phyloP scores from a whole-genome alignment of 2,113 vertebrate species.

The Carlito syrichta region DNA sequence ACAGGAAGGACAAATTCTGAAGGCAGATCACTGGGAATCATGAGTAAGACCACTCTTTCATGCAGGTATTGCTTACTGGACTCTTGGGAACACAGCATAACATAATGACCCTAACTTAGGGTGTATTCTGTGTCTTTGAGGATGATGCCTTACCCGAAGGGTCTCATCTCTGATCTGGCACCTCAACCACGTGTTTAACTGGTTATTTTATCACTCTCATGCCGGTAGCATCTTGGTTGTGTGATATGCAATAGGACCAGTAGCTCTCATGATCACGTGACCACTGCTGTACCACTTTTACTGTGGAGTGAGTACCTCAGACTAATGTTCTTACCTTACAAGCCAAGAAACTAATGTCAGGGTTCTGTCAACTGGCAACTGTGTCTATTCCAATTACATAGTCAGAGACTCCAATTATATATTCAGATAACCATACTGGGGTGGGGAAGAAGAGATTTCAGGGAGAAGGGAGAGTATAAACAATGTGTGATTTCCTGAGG shows the following conservation, averaged over 20 bases:
- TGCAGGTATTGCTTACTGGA: neutral
- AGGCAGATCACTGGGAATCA: neutral
- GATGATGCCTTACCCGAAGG: neutral
- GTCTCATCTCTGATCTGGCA: neutral
- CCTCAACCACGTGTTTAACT: neutral
- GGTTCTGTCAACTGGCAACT: neutral
- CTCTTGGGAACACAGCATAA: neutral
- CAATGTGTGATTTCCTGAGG: neutral
- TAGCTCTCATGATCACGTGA: neutral
- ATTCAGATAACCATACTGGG: neutral
- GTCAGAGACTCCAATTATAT: neutral
- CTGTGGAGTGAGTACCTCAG: neutral
- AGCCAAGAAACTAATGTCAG: neutral
- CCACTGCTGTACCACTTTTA: neutral
- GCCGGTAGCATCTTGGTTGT: neutral
- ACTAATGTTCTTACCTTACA: neutral
- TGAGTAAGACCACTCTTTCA: neutral
- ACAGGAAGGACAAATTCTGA: neutral
- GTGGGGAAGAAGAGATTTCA: neutral
- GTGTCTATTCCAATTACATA: neutral
- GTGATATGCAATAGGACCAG: neutral
- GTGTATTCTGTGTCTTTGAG: neutral
- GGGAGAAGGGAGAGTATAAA: neutral
- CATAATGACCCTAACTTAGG: neutral
- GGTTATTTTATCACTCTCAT: neutral